Conservation (phyloP, 2,113 vertebrate genomes). For the Pangasianodon hypophthalmus region DNA sequence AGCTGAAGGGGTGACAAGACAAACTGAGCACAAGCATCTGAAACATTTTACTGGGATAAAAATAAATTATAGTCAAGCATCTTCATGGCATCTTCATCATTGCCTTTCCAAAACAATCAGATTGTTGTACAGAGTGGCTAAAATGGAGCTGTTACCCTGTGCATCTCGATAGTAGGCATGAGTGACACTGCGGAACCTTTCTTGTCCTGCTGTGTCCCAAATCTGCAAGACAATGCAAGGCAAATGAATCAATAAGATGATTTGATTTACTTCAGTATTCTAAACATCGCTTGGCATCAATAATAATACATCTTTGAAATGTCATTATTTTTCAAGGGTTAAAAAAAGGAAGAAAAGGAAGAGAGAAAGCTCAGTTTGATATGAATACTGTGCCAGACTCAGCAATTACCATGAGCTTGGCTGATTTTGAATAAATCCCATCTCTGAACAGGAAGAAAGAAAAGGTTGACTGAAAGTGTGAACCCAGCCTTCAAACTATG, state of each 20-base stretch:
- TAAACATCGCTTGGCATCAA: not conserved
- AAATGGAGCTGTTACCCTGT: conserved; percentile 80
- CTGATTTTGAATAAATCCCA: not conserved
- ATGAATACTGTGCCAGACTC: not conserved
- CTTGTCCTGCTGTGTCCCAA: conserved; percentile 98
- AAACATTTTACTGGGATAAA: conserved; percentile 1
- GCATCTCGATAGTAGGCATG: conserved; percentile 98
- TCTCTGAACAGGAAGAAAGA: conserved; percentile 7
- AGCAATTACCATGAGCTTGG: not conserved
- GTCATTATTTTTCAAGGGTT: not conserved
- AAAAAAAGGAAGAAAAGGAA: not conserved
- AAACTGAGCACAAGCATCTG: conserved; percentile 11
- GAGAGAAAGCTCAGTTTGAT: not conserved
- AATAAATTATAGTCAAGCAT: not conserved
- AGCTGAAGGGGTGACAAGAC: conserved; percentile 73
- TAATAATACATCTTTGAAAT: not conserved
- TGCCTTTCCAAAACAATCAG: not conserved
- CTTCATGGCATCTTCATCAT: not conserved
- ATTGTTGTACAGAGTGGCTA: not conserved
- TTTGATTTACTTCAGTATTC: conserved; percentile 41
- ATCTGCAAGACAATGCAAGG: conserved; percentile 80
- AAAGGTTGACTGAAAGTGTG: conserved; percentile 31
- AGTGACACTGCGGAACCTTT: conserved; percentile 95
- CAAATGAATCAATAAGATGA: not conserved
- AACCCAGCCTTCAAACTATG: conserved; percentile 26